Evolutionary conservation across 92 coral and sea anemone species (phyloP), one percentile per base, ranked within the genome.

Genomic region (Epizoanthus illoricatus): DNA sequence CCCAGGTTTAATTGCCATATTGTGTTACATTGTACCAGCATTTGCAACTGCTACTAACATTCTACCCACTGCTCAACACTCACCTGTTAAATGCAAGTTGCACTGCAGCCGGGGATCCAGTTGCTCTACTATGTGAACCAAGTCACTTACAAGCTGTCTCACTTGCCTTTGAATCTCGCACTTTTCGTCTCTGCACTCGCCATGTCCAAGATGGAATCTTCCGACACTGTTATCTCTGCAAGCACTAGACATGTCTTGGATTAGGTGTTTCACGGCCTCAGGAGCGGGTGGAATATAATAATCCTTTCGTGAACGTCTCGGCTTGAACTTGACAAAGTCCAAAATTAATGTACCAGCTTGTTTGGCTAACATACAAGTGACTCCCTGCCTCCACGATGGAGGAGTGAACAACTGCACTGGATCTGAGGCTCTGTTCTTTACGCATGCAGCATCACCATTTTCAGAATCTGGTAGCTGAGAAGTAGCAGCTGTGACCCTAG

Each of bases 51-150:
- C 9, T 49, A 49, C 56, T 1, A 49, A 47, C 55, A 47, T 47
- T 47, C 12, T 49, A 15, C 11, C 56, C 11, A 49, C 15, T 49
- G 9, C 15, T 49, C 55, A 47, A 49, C 56, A 36, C 67, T 36
- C 21, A 75, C 80, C 80, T 12, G 80, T 58, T 24, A 75, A 47
- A 41, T 75, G 80, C 12, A 75, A n/a, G 55, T 56, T 75, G 67
- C 76, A 81, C 76, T 81, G 85, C 59, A 81, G 52, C 43, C 85
- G 76, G 15, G 74, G 52, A 71, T 81, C 85, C 47, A 81, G 19
- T 52, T 81, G 20, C 43, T 20, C 85, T 66, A 81, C 63, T 67
- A 71, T 54, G 66, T 23, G 65, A 67, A 68, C 85, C 74, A 81
- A 68, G 54, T 81, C 85, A 5, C 52, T 81, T 47, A 81, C 85